Conservation (phyloP, 2,888 invertebrate genomes). For the Odontocolon sp. region DNA sequence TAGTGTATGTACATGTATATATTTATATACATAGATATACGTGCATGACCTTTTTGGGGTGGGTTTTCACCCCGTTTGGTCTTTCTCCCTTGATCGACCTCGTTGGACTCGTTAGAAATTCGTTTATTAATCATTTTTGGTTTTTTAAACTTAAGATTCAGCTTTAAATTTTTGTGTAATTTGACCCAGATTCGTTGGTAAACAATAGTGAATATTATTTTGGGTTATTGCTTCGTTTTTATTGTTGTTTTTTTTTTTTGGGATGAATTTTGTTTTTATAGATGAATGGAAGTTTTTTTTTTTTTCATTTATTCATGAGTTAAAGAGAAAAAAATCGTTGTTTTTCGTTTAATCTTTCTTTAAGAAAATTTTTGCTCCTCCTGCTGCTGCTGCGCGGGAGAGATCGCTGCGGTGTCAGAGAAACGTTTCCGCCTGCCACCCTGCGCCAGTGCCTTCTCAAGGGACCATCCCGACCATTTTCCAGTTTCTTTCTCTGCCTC, state of each 20-base stretch:
- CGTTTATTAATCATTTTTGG: conserved; percentile 7
- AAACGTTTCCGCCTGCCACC: conserved; percentile 24
- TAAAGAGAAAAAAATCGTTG: background rate
- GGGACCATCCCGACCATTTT: conserved; percentile 56
- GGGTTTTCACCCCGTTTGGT: no score
- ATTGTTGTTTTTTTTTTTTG: conserved; percentile 2
- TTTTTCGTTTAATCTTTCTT: background rate
- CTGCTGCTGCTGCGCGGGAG: conserved; percentile 14
- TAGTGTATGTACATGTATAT: no score
- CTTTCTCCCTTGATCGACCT: conserved; percentile 37
- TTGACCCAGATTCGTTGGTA: no score
- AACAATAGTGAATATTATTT: no score
- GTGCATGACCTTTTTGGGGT: no score
- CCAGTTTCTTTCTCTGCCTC: conserved; percentile 32
- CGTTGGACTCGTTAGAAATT: conserved; percentile 45
- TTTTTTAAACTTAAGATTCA: no score
- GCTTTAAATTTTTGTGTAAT: no score
- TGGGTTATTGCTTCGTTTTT: conserved; percentile 6
- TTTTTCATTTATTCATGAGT: background rate
- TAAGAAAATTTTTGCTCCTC: conserved; percentile 8
- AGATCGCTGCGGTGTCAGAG: conserved; percentile 12
- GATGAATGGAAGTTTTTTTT: background rate
- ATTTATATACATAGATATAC: no score
- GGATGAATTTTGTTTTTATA: background rate
- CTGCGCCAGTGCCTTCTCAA: conserved; percentile 47